Conservation (phyloP, 2,797 vertebrate genomes). For the Sebastes nivosus region DNA sequence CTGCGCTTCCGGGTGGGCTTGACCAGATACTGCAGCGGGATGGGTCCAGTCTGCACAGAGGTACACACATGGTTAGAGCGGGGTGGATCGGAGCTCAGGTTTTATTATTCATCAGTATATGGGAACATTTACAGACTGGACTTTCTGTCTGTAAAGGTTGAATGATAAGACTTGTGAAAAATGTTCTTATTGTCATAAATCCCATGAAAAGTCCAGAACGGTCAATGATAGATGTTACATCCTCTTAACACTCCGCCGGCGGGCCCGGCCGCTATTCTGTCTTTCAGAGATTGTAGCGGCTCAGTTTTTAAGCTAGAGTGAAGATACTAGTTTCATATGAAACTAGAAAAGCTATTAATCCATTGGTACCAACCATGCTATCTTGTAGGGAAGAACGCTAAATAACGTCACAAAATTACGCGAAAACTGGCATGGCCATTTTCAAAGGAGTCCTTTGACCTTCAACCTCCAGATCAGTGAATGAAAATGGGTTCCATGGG, state of each 20-base stretch:
- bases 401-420: too few species aligned
- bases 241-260: too few species aligned
- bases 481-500: too few species aligned
- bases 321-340: too few species aligned
- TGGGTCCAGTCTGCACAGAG: constrained; percentile 88
- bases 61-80: not conserved
- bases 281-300: too few species aligned
- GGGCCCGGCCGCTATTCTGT: too few species aligned
- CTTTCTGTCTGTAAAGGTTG: not conserved
- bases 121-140: not conserved
- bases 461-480: too few species aligned
- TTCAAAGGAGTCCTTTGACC: too few species aligned
- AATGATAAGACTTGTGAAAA: not conserved
- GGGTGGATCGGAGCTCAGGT: not conserved
- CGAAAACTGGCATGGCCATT: too few species aligned
- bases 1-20: constrained; percentile 89
- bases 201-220: not conserved
- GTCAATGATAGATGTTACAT: not conserved
- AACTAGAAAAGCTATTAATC: too few species aligned
- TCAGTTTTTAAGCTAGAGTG: not conserved
- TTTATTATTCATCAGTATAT: not conserved
- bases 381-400: too few species aligned
- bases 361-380: too few species aligned
- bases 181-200: not conserved
- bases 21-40: constrained; percentile 95